Base-by-base conservation (phyloP, 2,888 invertebrate species). In the Drosophila kuntzei region DNA sequence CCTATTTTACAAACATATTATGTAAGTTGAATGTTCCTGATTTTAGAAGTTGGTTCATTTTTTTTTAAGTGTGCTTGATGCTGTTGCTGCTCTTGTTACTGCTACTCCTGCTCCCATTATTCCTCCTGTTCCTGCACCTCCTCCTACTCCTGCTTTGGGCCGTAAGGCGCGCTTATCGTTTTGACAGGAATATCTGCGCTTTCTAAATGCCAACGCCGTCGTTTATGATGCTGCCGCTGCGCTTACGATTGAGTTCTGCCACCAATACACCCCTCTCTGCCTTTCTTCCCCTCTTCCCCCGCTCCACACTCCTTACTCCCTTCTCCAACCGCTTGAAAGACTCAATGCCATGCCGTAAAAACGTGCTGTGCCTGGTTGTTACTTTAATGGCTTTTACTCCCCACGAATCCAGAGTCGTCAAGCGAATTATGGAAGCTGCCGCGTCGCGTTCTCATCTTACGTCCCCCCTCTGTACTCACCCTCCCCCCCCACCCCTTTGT, bases 101-200 rank as follows among this genome's bases (percentile, higher is more conserved):
- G 16, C 16, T 18, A 29, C n/a, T 34, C 22, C 49, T 44, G 16
- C 27, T 67, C 2, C 27, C n/a, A n/a, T n/a, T n/a, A n/a, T n/a
- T 27, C 27, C 8, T 27, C 29, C 58, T 49, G 37, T 39, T 50
- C 46, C 49, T 51, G 37, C 62, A 44, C 25, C 27, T 18, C 36
- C 14, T 39, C 25, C 29, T 27, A 12, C 46, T 18, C n/a, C 63
- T 34, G 18, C 50, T 49, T 29, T 29, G 60, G n/a, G 68, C 50
- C 47, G 77, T 62, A 87, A 80, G 88, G 80, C 80, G 81, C 89
- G 89, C 84, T 88, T 88, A 88, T 84, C 84, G 84, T 89, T 84
- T 89, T 84, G 84, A 89, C 87, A 89, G 89, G 84, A 88, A 87
- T 84, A 88, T 88, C 89, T 86, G 83, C 83, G 89, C 89, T 84